These are phyloP conservation scores for Diacarnus erythraeanus DNA, from an alignment of 37 sponge, comb jelly and placozoan genomes.

Conservation along the genomic window DNA sequence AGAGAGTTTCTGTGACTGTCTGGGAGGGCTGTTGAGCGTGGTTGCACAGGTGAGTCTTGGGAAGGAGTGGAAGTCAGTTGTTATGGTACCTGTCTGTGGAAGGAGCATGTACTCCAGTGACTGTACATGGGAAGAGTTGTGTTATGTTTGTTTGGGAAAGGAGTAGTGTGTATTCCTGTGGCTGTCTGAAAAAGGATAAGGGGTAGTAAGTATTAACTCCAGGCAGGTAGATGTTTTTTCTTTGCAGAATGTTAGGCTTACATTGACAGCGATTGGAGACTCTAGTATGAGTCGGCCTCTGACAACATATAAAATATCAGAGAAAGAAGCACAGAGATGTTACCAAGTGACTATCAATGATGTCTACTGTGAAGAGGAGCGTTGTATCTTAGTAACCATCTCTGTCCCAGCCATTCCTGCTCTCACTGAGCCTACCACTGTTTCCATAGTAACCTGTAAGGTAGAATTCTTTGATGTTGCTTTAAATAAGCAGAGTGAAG, in stretches of 20 bases:
- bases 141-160: too few species aligned
- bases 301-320: constrained; percentile 39
- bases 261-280: constrained; percentile 40
- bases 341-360: constrained; percentile 84
- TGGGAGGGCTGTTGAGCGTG: constrained; percentile 94
- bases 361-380: constrained; percentile 91
- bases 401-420: constrained; percentile 18
- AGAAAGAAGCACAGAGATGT: constrained; percentile 27
- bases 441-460: constrained; percentile 42
- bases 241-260: constrained; percentile 66
- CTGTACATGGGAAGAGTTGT: too few species aligned
- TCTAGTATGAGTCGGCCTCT: constrained; percentile 36
- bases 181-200: too few species aligned
- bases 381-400: constrained; percentile 67
- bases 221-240: not conserved
- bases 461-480: constrained; percentile 78
- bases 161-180: too few species aligned
- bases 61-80: too few species aligned
- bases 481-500: constrained; percentile 23
- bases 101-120: too few species aligned
- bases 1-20: constrained; percentile 95
- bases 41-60: constrained; percentile 78
- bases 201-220: not conserved
- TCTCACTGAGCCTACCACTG: constrained; percentile 19
- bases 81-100: too few species aligned